These are phyloP conservation scores for Macrosoma leucophasiata DNA, from an alignment of 2,888 invertebrate species.

Conservation along the genomic window DNA sequence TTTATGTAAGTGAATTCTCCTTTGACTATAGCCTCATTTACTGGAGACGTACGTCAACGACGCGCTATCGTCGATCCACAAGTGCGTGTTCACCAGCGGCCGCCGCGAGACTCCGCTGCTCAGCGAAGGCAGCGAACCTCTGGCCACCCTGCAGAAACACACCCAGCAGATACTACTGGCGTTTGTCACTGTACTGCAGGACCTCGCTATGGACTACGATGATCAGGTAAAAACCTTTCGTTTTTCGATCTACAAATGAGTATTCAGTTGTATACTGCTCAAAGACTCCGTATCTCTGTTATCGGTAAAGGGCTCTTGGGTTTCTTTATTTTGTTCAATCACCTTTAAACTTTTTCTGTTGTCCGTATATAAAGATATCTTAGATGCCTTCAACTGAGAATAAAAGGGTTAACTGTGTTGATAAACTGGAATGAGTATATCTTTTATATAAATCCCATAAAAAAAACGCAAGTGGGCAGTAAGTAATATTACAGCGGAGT, in stretches of 20 bases:
- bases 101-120: conserved; percentile 61
- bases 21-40: conserved; percentile 54
- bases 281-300: no score
- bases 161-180: conserved; percentile 78
- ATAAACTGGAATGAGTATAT: no score
- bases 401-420: no score
- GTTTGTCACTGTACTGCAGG: conserved; percentile 81
- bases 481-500: no score
- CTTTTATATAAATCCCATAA: no score
- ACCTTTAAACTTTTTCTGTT: no score
- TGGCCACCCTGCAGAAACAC: conserved; percentile 45
- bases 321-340: no score
- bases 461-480: no score
- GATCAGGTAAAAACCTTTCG: conserved; percentile 77
- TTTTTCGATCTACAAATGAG: background rate
- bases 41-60: conserved; percentile 55
- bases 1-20: no score
- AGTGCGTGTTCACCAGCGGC: conserved; percentile 53
- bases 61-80: conserved; percentile 58
- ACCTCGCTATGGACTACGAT: conserved; percentile 81
- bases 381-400: no score
- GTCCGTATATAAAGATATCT: no score
- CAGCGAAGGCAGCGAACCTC: conserved; percentile 49
- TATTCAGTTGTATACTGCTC: background rate
- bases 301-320: no score